Percentiles rank a stretch among this genome's conserved stretches.
Conservation (phyloP, 1,140 invertebrate genomes). For the Atopsyche davidsoni region DNA sequence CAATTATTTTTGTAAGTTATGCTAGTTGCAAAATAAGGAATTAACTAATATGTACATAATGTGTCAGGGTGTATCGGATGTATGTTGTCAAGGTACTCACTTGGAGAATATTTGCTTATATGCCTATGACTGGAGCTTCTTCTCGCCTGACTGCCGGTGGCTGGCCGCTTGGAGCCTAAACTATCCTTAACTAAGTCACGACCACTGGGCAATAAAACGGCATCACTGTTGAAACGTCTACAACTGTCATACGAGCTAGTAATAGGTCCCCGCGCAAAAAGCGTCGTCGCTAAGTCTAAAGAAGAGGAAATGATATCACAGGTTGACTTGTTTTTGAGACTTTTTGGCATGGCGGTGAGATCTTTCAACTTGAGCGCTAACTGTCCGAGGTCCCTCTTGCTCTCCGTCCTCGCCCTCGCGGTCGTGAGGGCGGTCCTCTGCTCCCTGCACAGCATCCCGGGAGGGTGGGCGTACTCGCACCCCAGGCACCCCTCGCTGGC, state of each 20-base stretch:
- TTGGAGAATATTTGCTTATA: conserved; percentile 15
- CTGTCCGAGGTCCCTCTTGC: conserved; percentile 11
- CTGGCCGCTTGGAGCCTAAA: conserved; percentile 1
- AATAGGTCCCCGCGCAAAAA: not conserved
- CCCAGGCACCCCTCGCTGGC: conserved; percentile 2
- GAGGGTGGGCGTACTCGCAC: conserved; percentile 8
- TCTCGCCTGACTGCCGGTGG: conserved; percentile 2
- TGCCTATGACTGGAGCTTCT: conserved; percentile 12
- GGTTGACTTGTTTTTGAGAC: not conserved
- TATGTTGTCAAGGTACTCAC: conserved; percentile 9
- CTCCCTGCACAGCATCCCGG: conserved; percentile 21
- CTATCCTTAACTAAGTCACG: conserved; percentile 4
- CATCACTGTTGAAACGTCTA: not conserved
- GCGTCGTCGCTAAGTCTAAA: not conserved
- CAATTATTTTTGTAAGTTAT: no score
- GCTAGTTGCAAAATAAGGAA: no score
- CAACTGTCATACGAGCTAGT: not conserved
- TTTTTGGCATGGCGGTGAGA: not conserved
- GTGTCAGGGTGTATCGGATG: no score
- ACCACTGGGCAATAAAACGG: not conserved
- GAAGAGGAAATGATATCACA: conserved; percentile 7
- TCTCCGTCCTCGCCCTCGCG: conserved; percentile 6
- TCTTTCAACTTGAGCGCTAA: conserved; percentile 1
- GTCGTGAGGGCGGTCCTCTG: conserved; percentile 24
- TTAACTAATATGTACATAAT: no score